phyloP scores from a whole-genome alignment of 35 echinoderm and acorn worm genomes.

The Apostichopus parvimensis region DNA sequence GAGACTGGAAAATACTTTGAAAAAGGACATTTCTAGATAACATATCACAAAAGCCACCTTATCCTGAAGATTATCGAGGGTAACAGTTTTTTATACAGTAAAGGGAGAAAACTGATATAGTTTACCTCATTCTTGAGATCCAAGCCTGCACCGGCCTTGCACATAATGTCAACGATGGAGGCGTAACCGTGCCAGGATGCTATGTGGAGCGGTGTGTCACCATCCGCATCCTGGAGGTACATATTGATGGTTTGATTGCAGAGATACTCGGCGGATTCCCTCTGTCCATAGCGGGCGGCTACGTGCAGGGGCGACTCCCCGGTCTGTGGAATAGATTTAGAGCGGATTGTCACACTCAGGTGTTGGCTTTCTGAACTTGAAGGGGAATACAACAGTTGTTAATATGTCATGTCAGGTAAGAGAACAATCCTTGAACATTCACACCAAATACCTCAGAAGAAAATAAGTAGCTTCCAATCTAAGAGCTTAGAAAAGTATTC shows the following conservation, averaged over 20 bases:
- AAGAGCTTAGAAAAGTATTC: too few relatives aligned
- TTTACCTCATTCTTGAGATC: constrained; percentile 92
- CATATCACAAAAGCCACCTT: too few relatives aligned
- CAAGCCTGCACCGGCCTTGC: constrained; percentile 68
- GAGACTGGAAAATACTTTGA: too few relatives aligned
- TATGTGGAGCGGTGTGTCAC: constrained; percentile 91
- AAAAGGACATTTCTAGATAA: neutral
- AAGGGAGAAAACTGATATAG: neutral
- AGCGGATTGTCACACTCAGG: too few relatives aligned
- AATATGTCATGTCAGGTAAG: too few relatives aligned
- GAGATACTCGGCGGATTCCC: constrained; percentile 81
- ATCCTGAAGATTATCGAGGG: too few relatives aligned
- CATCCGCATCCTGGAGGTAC: constrained; percentile 91
- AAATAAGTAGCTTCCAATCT: too few relatives aligned
- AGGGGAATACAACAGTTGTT: too few relatives aligned
- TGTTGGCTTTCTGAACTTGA: too few relatives aligned
- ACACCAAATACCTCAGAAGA: too few relatives aligned
- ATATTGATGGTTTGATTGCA: constrained; percentile 73
- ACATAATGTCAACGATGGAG: constrained; percentile 82
- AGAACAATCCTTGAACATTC: too few relatives aligned
- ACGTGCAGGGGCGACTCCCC: constrained; percentile 92
- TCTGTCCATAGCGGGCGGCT: constrained; percentile 93
- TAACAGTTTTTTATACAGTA: neutral
- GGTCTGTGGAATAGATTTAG: constrained; percentile 42
- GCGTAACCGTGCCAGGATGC: constrained; percentile 94